A percentile compares a stretch with the other conserved stretches of the same genome.
Evolutionary conservation across 2,888 invertebrate genomes (phyloP).

Genomic region (Tricholauxania praeusta): DNA sequence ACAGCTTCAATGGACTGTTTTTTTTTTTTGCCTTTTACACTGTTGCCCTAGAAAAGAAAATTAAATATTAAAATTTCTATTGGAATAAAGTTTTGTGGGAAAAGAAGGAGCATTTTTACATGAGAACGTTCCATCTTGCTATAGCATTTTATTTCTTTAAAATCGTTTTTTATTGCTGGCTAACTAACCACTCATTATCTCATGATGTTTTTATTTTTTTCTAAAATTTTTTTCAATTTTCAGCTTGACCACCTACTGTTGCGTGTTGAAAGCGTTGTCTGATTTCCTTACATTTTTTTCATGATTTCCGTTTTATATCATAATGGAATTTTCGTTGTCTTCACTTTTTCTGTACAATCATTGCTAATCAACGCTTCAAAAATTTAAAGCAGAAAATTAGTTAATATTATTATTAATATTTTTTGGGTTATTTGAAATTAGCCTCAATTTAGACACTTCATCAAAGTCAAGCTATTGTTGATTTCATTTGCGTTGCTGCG

Average conservation of each 20-base stretch:
- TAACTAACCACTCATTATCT: too few species aligned
- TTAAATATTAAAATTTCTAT: conserved; percentile 21
- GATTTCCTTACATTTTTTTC: neutral
- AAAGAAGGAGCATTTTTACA: neutral
- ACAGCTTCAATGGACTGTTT: neutral
- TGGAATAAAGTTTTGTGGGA: neutral
- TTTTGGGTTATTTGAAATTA: conserved; percentile 4
- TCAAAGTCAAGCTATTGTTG: neutral
- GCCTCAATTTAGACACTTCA: conserved; percentile 15
- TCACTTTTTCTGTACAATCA: conserved; percentile 29
- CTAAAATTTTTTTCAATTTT: neutral
- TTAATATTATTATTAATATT: conserved; percentile 18
- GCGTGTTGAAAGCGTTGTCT: conserved; percentile 25
- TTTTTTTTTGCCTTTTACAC: neutral
- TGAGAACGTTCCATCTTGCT: conserved; percentile 30
- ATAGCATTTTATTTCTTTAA: neutral
- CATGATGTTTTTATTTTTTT: too few species aligned
- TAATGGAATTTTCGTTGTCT: conserved; percentile 2
- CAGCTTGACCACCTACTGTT: conserved; percentile 39
- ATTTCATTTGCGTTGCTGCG: too few species aligned
- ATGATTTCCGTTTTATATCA: conserved; percentile 11
- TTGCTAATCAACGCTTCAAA: conserved; percentile 34
- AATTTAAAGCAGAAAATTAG: conserved; percentile 34
- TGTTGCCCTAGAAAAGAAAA: conserved; percentile 41
- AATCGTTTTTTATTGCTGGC: too few species aligned